Evolutionary conservation across 2,113 vertebrate species (phyloP), one percentile per base, ranked within the genome.

Genomic region (Taurulus bubalis): DNA sequence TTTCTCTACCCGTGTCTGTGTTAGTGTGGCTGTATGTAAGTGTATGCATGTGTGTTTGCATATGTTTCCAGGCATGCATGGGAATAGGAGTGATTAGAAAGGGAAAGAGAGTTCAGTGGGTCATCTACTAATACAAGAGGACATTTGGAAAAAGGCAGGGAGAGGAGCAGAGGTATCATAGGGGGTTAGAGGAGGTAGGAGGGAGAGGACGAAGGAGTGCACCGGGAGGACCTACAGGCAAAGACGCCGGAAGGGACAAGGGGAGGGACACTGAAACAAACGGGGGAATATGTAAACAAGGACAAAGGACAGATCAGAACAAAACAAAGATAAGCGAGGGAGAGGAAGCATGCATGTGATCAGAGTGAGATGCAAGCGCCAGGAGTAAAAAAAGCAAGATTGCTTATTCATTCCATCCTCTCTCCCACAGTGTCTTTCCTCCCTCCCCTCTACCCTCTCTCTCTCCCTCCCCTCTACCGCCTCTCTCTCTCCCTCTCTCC

Each of bases 71-170:
- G 81, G 89, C 88, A 89, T 94, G 95, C 92, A 92, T 92, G 92
- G 90, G 87, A 87, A 91, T 85, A 90, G 85, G 87, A 84, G 90
- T 91, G 92, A 92, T 91, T 87, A 90, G 90, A 83, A 73, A 83
- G 85, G 87, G 87, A 91, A 85, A 82, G 36, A 82, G 91, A 86
- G 76, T 92, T 95, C 93, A 94, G 91, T 93, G 88, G 90, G 90
- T 95, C 94, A 95, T 87, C 90, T 94, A 92, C 92, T 95, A 93
- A 95, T 93, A 95, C 90, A 93, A 89, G 85, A 92, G 85, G 91
- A 94, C 93, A 91, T 95, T 91, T 90, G 72, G 93, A 87, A 90
- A 87, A 90, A 94, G 94, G 91, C 92, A 95, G 91, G 93, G 94
- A 91, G 91, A 90, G 74, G 83, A 93, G 83, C 20, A 16, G 55